Base-by-base conservation (phyloP, 2,797 vertebrate genomes). In the Discoglossus pictus region DNA sequence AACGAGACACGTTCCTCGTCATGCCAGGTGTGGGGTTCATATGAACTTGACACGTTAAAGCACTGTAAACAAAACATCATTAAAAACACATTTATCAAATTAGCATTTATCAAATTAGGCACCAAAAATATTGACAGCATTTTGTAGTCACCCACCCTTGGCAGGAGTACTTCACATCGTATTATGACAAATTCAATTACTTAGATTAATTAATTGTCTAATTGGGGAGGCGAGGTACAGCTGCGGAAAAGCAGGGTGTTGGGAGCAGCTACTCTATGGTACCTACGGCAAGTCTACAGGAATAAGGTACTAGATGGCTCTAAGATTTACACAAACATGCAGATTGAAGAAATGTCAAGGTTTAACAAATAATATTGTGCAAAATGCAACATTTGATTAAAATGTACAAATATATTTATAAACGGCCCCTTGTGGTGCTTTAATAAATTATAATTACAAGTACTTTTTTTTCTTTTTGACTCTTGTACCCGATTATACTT, bases 171-270 rank as follows among this genome's bases (percentile, higher is more conserved):
- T 71, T 70, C 42, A 55, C 51, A 6, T 50, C 42, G 21, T 42
- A 55, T 21, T 50, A 50, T 70, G 67, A 63, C 67, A 70, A 56
- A 34, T 62, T 58, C 60, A 71, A 63, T 63, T 71, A 64, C 52
- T 21, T 44, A 55, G 17, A 55, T 55, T 70, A 62, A 70, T 70
- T 56, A 70, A 71, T 58, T 58, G 68, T 7, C 34, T 70, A 63
- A 70, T 70, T 70, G 60, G 59, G 4, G 36, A 62, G 59, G 31
- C n/a, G 39, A 44, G 39, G 43, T 55, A 16, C 36, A 24, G 68
- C 52, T 34, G 52, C 18, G 21, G 4, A 31, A 8, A 8, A 8
- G 27, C 27, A 31, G 27, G 27, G 27, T 8, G 27, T 31, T 31
- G 8, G 27, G 4, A 31, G 27, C 27, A 31, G 27, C 4, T 4